Base-by-base conservation (phyloP, 2,797 vertebrate genomes). In the Morus bassanus region DNA sequence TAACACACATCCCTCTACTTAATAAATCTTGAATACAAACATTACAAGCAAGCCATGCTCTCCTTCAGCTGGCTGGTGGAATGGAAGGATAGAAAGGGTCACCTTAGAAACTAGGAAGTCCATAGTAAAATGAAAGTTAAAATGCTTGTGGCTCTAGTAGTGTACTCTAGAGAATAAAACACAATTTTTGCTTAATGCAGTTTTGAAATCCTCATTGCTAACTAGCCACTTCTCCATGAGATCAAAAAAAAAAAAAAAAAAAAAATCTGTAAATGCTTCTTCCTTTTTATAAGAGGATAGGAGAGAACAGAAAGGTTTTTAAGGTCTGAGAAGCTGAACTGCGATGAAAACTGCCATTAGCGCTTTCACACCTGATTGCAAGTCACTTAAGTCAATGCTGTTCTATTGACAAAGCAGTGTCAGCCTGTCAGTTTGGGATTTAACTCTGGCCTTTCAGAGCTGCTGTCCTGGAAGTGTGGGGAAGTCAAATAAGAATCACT, bases 341-440 rank as follows among this genome's bases (percentile, higher is more conserved):
- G 68, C 5, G 6, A 56, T 76, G 88, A 90, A 94, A 93, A 73
- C 75, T 78, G 67, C 77, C 81, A 78, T 97, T 95, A 95, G 41
- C 10, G 9, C 86, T 88, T 96, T 95, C 89, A 90, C 76, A 97
- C 79, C 45, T 91, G 89, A 69, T 70, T 93, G 74, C 75, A 85
- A 93, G 61, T 50, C 90, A 63, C 60, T 54, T 37, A 51, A 94
- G 85, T 82, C 85, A 80, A 24, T 46, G 51, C 73, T 93, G 51
- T 67, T 89, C 60, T 81, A 25, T 73, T 95, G 93, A 89, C 72
- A 84, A 89, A 91, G 70, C 43, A 61, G 41, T 50, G 51, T 78
- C 88, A 93, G 54, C 68, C 80, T 82, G 68, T 80, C 85, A 78
- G 59, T 81, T 35, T 74, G 76, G 91, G 69, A 75, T 93, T 95